These are phyloP conservation scores for Ciconia boyciana DNA, from an alignment of 2,113 vertebrate species.

Conservation along the genomic window DNA sequence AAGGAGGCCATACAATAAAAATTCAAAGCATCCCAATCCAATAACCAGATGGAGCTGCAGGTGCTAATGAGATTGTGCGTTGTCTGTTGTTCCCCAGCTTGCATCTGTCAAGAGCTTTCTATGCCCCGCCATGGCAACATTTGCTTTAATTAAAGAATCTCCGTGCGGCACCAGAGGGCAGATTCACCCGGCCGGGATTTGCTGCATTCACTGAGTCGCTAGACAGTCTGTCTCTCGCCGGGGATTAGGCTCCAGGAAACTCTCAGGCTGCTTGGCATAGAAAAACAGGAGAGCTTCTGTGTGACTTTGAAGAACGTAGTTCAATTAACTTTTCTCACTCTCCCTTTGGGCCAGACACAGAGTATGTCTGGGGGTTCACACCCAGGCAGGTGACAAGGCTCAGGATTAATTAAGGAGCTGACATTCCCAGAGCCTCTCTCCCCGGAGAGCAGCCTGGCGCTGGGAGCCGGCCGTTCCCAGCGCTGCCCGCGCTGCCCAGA, in stretches of 20 bases:
- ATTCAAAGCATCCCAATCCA: conserved; percentile 30
- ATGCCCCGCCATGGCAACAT: conserved; percentile 51
- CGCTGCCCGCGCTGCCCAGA: background rate
- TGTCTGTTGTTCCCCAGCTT: background rate
- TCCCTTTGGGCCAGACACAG: background rate
- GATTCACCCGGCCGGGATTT: background rate
- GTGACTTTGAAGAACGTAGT: background rate
- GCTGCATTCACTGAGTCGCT: background rate
- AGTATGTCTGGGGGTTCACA: background rate
- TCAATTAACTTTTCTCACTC: conserved; percentile 60
- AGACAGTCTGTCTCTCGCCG: conserved; percentile 43
- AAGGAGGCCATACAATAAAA: background rate
- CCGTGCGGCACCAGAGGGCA: background rate
- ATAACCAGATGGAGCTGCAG: conserved; percentile 19
- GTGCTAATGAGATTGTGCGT: conserved; percentile 47
- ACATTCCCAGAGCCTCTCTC: background rate
- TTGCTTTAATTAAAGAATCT: conserved; percentile 52
- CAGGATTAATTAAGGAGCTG: conserved; percentile 39
- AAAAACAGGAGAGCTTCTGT: background rate
- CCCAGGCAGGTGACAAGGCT: conserved; percentile 11
- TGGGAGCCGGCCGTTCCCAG: background rate
- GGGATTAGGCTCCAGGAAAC: conserved; percentile 36
- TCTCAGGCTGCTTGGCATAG: background rate
- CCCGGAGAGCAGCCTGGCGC: background rate
- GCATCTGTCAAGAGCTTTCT: conserved; percentile 19